phyloP scores from a whole-genome alignment of 2,797 vertebrate genomes.

The Clarias fuscus region DNA sequence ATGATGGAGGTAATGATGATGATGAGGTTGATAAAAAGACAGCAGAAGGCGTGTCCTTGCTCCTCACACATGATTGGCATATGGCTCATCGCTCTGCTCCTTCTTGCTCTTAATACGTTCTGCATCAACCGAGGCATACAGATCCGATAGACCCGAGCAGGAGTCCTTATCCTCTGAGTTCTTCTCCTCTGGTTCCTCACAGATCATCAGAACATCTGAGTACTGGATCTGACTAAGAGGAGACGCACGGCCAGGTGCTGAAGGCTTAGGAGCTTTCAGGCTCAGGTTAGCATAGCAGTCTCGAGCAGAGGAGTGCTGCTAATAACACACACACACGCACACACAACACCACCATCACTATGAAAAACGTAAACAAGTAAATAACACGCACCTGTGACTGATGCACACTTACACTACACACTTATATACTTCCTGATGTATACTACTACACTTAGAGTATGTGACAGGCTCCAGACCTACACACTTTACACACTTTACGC shows the following conservation, averaged over 20 bases:
- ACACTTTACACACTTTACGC: too few species aligned
- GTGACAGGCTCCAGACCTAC: too few species aligned
- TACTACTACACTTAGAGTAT: too few species aligned
- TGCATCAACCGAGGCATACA: constrained; percentile 74
- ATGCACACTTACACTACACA: neutral
- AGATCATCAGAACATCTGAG: constrained; percentile 23
- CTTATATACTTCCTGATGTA: too few species aligned
- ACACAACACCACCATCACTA: neutral
- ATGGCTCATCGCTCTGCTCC: constrained; percentile 58
- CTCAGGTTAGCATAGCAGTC: constrained; percentile 29
- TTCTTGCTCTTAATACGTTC: constrained; percentile 63
- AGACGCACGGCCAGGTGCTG: neutral
- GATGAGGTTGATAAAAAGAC: neutral
- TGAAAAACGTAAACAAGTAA: neutral
- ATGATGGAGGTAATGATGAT: neutral
- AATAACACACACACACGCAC: neutral
- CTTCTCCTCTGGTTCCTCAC: constrained; percentile 40
- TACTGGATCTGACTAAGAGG: constrained; percentile 10
- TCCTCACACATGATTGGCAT: constrained; percentile 71
- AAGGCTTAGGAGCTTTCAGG: neutral
- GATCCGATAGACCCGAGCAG: constrained; percentile 63
- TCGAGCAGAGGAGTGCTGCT: constrained; percentile 4
- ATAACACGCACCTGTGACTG: neutral
- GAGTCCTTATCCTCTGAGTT: constrained; percentile 53
- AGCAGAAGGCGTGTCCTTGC: neutral